These are phyloP conservation scores for Polia nebulosa DNA, from an alignment of 2,888 invertebrate species.

Conservation along the genomic window DNA sequence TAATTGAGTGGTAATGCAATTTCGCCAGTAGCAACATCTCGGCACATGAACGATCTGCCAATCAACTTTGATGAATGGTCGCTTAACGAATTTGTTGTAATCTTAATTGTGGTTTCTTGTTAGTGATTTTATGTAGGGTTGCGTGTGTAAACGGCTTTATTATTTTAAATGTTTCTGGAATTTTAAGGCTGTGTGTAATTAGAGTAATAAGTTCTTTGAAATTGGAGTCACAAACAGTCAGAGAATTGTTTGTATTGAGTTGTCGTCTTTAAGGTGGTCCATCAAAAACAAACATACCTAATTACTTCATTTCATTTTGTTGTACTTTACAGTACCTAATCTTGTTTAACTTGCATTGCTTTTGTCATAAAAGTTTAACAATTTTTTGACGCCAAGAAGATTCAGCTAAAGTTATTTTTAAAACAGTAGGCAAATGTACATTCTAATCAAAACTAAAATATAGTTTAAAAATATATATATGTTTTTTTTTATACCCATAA, in stretches of 20 bases:
- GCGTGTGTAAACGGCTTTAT: slow-evolving; percentile 45
- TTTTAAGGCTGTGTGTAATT: slow-evolving; percentile 30
- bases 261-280: neutral
- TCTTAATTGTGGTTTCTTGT: slow-evolving; percentile 81
- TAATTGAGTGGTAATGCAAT: slow-evolving; percentile 82
- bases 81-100: slow-evolving; percentile 86
- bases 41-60: slow-evolving; percentile 76
- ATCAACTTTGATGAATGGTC: slow-evolving; percentile 83
- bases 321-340: no score
- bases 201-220: slow-evolving; percentile 28
- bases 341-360: no score
- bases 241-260: neutral
- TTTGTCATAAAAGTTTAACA: no score
- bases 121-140: slow-evolving; percentile 68
- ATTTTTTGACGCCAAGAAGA: no score
- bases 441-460: no score
- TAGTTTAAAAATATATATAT: no score
- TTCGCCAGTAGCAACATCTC: slow-evolving; percentile 81
- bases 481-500: no score
- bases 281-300: neutral
- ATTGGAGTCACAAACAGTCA: neutral
- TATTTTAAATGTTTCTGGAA: slow-evolving; percentile 52
- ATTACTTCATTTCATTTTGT: neutral
- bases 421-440: no score
- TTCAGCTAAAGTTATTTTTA: no score